A percentile compares a stretch with the other conserved stretches of the same genome.
Evolutionary conservation across 1,140 invertebrate species (phyloP).

Genomic region (Ctenoplectra terminalis): DNA sequence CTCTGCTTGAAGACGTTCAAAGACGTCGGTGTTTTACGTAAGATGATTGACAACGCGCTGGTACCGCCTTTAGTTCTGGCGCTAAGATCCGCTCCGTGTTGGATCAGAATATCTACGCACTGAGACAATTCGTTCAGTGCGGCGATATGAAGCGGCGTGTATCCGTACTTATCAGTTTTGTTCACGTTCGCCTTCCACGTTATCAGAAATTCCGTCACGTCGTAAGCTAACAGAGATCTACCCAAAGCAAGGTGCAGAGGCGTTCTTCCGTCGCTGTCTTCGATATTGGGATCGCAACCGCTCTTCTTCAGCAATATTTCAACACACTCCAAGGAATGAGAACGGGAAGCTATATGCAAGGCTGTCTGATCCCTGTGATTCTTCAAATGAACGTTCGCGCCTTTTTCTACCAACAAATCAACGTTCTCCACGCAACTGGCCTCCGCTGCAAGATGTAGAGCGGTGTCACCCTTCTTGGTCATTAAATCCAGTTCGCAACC

Average conservation of each 20-base stretch:
- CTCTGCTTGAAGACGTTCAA: constrained; percentile 90
- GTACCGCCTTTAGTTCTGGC: constrained; percentile 92
- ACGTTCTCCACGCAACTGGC: constrained; percentile 90
- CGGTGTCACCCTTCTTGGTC: constrained; percentile 87
- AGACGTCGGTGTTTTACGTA: constrained; percentile 91
- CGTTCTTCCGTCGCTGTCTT: constrained; percentile 90
- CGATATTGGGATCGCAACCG: constrained; percentile 88
- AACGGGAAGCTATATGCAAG: constrained; percentile 89
- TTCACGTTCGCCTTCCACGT: constrained; percentile 92
- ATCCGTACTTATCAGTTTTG: constrained; percentile 93
- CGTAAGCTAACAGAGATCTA: constrained; percentile 89
- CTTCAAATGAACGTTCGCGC: constrained; percentile 87
- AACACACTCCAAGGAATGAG: constrained; percentile 90
- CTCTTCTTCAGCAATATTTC: constrained; percentile 88
- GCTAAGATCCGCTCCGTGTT: constrained; percentile 92
- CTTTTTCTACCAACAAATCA: constrained; percentile 87
- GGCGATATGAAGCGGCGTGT: constrained; percentile 94
- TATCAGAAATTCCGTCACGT: constrained; percentile 89
- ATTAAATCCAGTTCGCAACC: constrained; percentile 84
- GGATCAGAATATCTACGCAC: constrained; percentile 91
- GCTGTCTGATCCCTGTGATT: constrained; percentile 91
- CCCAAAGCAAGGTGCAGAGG: constrained; percentile 91
- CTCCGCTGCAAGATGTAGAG: constrained; percentile 91
- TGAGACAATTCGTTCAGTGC: constrained; percentile 92
- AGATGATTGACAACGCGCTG: constrained; percentile 91